These are phyloP conservation scores for Parnassius glacialis DNA, from an alignment of 2,888 invertebrate species.

Conservation along the genomic window DNA sequence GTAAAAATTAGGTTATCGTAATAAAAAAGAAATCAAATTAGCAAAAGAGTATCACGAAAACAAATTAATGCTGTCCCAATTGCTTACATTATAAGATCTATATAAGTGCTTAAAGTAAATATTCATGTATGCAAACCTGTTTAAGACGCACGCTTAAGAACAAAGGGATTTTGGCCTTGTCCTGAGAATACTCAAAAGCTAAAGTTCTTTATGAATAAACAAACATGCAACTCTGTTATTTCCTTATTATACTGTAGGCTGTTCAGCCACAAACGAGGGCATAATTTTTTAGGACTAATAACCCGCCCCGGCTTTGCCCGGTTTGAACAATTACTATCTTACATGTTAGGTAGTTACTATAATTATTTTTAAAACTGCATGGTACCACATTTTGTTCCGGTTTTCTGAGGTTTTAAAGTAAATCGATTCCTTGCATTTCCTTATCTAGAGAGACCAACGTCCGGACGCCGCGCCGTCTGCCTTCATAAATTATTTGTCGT, in stretches of 20 bases:
- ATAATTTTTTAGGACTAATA: neutral
- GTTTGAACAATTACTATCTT: no score
- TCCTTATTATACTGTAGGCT: conserved; percentile 2
- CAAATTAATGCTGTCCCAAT: neutral
- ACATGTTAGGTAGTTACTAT: no score
- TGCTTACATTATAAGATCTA: neutral
- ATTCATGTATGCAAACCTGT: conserved; percentile 22
- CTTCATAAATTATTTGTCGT: no score
- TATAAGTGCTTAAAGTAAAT: conserved; percentile 3
- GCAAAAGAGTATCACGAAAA: neutral
- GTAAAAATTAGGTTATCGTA: no score
- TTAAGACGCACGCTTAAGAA: conserved; percentile 19
- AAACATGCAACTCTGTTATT: conserved; percentile 8
- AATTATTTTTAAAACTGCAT: no score
- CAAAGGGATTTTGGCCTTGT: conserved; percentile 23
- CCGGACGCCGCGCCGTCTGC: no score
- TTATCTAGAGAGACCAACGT: no score
- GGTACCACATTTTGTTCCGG: no score
- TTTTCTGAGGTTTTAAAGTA: no score
- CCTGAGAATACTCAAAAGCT: conserved; percentile 6
- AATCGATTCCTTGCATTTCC: no score
- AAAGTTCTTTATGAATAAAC: conserved; percentile 5
- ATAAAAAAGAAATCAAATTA: no score
- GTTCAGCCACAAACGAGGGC: neutral
- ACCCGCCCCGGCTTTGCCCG: no score